Evolutionary conservation across 2,888 invertebrate genomes (phyloP).

Genomic region (Lasioglossum figueresi): DNA sequence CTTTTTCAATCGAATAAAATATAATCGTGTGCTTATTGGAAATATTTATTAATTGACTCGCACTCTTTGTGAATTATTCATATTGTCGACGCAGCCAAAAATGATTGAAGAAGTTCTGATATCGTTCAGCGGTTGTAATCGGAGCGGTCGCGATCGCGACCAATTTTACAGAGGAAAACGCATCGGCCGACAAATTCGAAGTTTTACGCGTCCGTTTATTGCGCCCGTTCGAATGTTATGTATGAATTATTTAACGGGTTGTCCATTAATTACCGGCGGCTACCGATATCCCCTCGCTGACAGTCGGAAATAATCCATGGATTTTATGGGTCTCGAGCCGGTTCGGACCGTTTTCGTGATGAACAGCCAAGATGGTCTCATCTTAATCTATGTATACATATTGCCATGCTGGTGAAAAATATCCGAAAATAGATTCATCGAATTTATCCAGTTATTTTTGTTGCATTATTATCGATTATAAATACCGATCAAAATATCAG

Average conservation of each 20-base stretch:
- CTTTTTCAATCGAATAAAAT: neutral
- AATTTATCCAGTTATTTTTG: neutral
- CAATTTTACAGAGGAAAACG: slow-evolving; percentile 47
- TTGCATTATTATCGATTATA: neutral
- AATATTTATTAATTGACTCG: neutral
- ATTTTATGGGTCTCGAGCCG: slow-evolving; percentile 50
- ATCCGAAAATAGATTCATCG: neutral
- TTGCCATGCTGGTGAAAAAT: neutral
- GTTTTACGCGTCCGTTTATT: slow-evolving; percentile 57
- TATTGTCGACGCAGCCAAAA: neutral
- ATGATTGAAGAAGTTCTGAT: slow-evolving; percentile 3
- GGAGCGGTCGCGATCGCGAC: slow-evolving; percentile 28
- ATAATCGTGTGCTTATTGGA: neutral
- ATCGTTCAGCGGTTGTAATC: slow-evolving; percentile 8
- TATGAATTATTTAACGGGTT: slow-evolving; percentile 63
- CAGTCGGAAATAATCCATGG: slow-evolving; percentile 57
- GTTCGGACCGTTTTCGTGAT: slow-evolving; percentile 17
- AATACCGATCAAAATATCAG: neutral
- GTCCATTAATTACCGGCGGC: slow-evolving; percentile 57
- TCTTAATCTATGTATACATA: neutral
- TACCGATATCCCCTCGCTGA: slow-evolving; percentile 54
- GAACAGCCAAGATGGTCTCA: neutral
- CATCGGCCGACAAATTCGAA: slow-evolving; percentile 47
- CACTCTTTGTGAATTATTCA: neutral
- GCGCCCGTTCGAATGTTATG: slow-evolving; percentile 48